Evolutionary conservation across 2,113 vertebrate genomes (phyloP), one percentile per base, ranked within the genome.

Genomic region (Accipiter virgatus): DNA sequence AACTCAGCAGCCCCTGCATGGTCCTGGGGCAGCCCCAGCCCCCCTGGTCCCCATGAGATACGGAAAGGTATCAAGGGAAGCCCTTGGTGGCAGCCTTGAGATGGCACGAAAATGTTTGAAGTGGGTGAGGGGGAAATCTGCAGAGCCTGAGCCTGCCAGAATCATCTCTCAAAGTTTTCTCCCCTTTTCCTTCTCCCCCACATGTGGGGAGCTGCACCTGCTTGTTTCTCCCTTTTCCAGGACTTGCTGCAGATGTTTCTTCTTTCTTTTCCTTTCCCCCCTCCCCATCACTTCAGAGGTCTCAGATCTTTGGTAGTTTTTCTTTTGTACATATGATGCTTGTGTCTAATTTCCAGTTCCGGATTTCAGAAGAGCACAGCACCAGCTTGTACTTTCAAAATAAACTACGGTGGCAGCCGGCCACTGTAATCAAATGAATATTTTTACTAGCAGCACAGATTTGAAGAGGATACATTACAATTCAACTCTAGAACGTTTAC

Each of bases 131-230:
- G 1, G 36, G 40, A 72, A 75, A 47, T 13, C 26, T 47, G 23
- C 2, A 1, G 26, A 79, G 5, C 16, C 21, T 21, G 25, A 38
- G 27, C n/a, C 40, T 50, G n/a, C 23, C 6, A 74, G 36, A 40
- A 68, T 11, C 3, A 0, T 27, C 8, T 43, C 52, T 19, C 27
- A 9, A 66, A 20, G 16, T 52, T 47, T 47, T n/a, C 31, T 75
- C 34, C 16, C 21, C 2, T 82, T 67, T 61, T 67, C 7, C 7
- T 43, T 66, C 59, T 62, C 16, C 26, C 5, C 7, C 2, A 52
- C 3, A 1, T 21, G 34, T 16, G 9, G n/a, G 22, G 17, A 0
- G 0, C 21, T 16, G 4, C 0, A 1, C 26, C 21, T 56, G 9
- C 10, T 32, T 50, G 8, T 71, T 82, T 45, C 32, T 63, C n/a